Evolutionary conservation across 1,140 invertebrate genomes (phyloP).

Genomic region (Neodiprion pinetum): DNA sequence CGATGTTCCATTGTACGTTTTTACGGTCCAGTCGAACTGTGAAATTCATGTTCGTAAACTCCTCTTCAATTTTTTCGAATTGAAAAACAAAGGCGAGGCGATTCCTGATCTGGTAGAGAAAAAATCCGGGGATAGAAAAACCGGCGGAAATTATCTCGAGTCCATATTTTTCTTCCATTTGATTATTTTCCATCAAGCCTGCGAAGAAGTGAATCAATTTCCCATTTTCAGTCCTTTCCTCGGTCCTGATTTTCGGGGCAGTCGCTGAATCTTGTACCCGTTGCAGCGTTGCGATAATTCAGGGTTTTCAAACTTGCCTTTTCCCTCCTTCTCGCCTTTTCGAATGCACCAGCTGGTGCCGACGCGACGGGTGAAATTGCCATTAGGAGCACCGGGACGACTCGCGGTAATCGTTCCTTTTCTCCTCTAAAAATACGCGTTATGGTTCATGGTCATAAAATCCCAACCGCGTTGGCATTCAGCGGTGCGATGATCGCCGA

Average conservation of each 20-base stretch:
- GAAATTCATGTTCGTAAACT: background rate
- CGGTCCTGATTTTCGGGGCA: no score
- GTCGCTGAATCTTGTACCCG: no score
- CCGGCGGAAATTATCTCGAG: no score
- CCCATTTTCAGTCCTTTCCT: no score
- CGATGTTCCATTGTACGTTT: background rate
- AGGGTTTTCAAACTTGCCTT: background rate
- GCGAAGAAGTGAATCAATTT: no score
- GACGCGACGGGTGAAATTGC: background rate
- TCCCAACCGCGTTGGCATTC: background rate
- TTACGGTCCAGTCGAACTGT: background rate
- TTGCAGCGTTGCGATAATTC: background rate
- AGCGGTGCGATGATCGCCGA: background rate
- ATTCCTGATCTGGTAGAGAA: background rate
- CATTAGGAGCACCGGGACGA: background rate
- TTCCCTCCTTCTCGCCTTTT: background rate
- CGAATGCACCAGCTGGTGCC: conserved; percentile 3
- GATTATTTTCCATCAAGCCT: no score
- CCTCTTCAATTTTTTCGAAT: background rate
- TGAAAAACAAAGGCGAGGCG: background rate
- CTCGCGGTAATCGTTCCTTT: background rate
- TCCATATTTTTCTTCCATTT: no score
- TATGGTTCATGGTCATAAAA: background rate
- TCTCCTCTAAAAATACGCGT: background rate
- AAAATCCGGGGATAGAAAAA: no score